These are phyloP conservation scores for Caenorhabditis panamensis DNA, from an alignment of 2,888 invertebrate genomes.

Conservation along the genomic window DNA sequence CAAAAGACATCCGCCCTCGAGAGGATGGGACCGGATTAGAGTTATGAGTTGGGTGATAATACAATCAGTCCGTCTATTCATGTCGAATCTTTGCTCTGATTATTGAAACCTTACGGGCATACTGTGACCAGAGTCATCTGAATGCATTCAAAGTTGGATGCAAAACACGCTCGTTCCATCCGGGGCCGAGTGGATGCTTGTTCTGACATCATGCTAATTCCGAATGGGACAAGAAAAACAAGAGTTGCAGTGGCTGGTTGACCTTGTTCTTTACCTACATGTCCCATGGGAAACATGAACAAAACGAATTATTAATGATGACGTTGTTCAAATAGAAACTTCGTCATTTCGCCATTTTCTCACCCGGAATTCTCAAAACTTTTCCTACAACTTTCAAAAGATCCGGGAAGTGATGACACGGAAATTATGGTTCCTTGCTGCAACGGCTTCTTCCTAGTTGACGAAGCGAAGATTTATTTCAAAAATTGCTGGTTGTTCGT, in stretches of 20 bases:
- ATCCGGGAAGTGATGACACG: neutral
- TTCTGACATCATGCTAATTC: neutral
- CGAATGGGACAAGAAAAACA: neutral
- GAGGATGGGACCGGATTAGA: neutral
- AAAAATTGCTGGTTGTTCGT: neutral
- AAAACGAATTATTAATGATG: conserved; percentile 6
- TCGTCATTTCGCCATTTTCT: neutral
- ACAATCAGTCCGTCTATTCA: conserved; percentile 37
- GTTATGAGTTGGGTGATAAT: neutral
- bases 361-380: neutral
- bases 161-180: neutral
- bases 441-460: neutral
- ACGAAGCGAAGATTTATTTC: neutral
- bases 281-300: neutral
- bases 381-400: too few species aligned
- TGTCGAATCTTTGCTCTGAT: conserved; percentile 23
- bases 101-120: conserved; percentile 34
- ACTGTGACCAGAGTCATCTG: neutral
- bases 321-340: neutral
- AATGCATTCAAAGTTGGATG: neutral
- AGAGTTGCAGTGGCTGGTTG: neutral
- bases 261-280: neutral
- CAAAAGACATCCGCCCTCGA: conserved; percentile 11
- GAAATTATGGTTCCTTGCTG: neutral
- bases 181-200: neutral